Evolutionary conservation across 2,113 vertebrate species (phyloP).

Genomic region (Trachemys scripta): DNA sequence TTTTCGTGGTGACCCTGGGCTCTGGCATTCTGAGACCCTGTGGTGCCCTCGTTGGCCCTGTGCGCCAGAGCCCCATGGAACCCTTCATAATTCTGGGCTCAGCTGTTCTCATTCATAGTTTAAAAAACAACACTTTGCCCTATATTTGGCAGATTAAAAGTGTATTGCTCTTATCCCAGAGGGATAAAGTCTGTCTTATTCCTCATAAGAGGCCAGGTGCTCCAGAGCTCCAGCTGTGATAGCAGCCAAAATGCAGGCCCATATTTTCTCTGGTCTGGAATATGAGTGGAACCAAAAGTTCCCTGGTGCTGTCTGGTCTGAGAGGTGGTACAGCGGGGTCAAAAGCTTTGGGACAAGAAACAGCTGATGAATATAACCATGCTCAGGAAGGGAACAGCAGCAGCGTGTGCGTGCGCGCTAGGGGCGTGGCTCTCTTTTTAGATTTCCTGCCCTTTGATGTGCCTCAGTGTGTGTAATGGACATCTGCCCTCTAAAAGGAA

Average conservation of each 20-base stretch:
- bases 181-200: neutral
- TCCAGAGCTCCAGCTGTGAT: neutral
- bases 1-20: neutral
- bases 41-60: neutral
- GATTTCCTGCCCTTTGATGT: conserved; percentile 60
- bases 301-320: too few relatives aligned
- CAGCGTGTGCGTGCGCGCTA: accelerated
- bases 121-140: neutral
- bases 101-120: neutral
- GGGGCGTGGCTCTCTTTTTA: neutral
- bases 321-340: neutral
- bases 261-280: neutral
- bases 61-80: neutral
- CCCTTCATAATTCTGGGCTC: neutral
- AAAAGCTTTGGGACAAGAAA: neutral
- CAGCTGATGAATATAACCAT: neutral
- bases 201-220: neutral
- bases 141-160: neutral
- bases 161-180: neutral
- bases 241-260: neutral
- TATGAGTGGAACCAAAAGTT: neutral
- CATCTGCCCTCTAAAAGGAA: conserved; percentile 68
- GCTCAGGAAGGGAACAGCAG: neutral
- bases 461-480: conserved; percentile 31
- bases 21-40: neutral